These are phyloP conservation scores for Bufo bufo DNA, from an alignment of 2,113 vertebrate species.

Conservation along the genomic window DNA sequence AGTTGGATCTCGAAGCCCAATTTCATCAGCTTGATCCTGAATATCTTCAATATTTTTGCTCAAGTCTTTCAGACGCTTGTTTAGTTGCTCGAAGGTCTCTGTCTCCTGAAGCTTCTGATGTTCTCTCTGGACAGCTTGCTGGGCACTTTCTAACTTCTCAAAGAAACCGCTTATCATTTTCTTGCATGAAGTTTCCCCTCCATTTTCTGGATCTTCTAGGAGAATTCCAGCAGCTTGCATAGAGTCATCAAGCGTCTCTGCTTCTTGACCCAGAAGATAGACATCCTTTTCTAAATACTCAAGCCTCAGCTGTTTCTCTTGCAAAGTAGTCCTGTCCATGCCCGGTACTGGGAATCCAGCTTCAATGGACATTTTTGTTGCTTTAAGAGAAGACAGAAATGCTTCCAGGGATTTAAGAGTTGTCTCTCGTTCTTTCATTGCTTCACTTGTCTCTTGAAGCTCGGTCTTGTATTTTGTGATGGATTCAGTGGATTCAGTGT, in stretches of 20 bases:
- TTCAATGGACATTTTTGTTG: slow-evolving; percentile 69
- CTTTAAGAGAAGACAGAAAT: slow-evolving; percentile 82
- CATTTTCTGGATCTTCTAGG: slow-evolving; percentile 69
- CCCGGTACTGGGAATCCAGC: slow-evolving; percentile 60
- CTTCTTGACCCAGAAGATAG: slow-evolving; percentile 76
- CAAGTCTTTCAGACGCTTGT: slow-evolving; percentile 73
- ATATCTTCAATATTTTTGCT: slow-evolving; percentile 80
- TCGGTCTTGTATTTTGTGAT: slow-evolving; percentile 72
- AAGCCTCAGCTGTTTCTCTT: slow-evolving; percentile 64
- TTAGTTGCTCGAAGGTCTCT: slow-evolving; percentile 69
- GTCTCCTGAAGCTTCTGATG: slow-evolving; percentile 68
- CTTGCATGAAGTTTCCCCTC: slow-evolving; percentile 74
- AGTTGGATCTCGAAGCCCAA: slow-evolving; percentile 87
- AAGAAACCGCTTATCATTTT: slow-evolving; percentile 76
- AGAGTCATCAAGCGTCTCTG: slow-evolving; percentile 77
- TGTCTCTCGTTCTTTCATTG: slow-evolving; percentile 73
- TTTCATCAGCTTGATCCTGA: slow-evolving; percentile 69
- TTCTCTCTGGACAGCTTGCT: slow-evolving; percentile 56
- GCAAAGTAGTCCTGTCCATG: slow-evolving; percentile 60
- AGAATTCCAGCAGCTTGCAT: slow-evolving; percentile 74
- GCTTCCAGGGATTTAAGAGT: slow-evolving; percentile 79
- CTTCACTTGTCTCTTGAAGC: slow-evolving; percentile 77
- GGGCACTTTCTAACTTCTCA: slow-evolving; percentile 61
- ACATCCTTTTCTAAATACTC: slow-evolving; percentile 69
- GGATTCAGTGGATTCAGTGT: slow-evolving; percentile 35